Conservation (phyloP, 2,113 vertebrate genomes). For the Peromyscus californicus region DNA sequence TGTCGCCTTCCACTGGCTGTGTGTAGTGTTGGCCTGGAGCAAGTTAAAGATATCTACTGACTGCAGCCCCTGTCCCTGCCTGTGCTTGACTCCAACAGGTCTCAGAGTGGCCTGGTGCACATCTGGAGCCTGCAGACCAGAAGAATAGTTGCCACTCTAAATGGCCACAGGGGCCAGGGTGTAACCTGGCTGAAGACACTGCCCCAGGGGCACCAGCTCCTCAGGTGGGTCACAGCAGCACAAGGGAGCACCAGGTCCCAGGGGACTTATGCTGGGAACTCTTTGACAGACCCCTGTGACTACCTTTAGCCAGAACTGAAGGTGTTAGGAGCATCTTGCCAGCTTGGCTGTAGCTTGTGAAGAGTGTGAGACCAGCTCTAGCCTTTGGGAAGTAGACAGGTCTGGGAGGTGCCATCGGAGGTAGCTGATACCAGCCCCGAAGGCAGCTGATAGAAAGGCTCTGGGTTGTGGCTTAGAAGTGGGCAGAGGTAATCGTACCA, state of each 20-base stretch:
- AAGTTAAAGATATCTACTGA: background rate
- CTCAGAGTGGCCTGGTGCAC: constrained; percentile 91
- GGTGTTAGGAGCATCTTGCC: too few species aligned
- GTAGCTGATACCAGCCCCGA: background rate
- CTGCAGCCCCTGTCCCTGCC: fast-evolving
- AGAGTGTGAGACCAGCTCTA: background rate
- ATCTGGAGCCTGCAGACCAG: constrained; percentile 94
- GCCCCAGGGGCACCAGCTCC: constrained; percentile 84
- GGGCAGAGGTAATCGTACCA: background rate
- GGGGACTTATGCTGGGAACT: background rate
- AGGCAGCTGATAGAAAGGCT: background rate
- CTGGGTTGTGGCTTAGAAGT: background rate
- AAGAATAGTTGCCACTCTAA: constrained; percentile 87
- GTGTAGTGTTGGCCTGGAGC: background rate
- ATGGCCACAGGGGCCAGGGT: constrained; percentile 92
- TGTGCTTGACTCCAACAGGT: constrained; percentile 84
- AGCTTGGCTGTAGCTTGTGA: background rate
- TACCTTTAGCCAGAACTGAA: background rate
- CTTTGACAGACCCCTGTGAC: background rate
- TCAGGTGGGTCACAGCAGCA: constrained; percentile 90
- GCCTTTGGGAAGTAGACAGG: background rate
- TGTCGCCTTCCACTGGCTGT: fast-evolving
- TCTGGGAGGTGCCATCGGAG: background rate
- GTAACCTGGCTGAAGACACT: constrained; percentile 91
- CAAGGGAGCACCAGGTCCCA: background rate